phyloP scores from a whole-genome alignment of 2,888 invertebrate genomes.

The Cetonia aurata region DNA sequence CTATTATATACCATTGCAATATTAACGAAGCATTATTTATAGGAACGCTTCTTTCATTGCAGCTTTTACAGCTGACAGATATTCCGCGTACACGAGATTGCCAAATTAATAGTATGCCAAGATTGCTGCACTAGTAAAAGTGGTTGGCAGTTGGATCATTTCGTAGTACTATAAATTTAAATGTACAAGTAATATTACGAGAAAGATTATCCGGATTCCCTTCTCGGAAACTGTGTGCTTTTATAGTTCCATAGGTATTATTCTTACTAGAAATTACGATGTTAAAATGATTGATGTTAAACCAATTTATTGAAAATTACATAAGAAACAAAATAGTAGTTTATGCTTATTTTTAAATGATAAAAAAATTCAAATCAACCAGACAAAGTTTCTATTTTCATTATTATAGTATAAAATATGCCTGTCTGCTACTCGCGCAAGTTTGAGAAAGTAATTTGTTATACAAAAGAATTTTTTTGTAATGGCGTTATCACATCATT shows the following conservation, averaged over 20 bases:
- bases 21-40: conserved; percentile 23
- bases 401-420: no score
- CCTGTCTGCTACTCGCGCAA: no score
- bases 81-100: conserved; percentile 18
- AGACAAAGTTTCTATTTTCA: no score
- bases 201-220: background rate
- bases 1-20: background rate
- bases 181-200: conserved; percentile 8
- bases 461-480: no score
- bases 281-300: no score
- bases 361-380: no score
- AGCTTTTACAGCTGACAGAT: conserved; percentile 32
- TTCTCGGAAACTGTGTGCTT: background rate
- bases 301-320: no score
- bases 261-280: no score
- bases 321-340: no score
- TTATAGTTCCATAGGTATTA: no score
- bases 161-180: conserved; percentile 19
- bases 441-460: no score
- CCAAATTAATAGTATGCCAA: conserved; percentile 25
- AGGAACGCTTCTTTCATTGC: conserved; percentile 25
- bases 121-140: conserved; percentile 37
- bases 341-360: no score
- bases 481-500: conserved; percentile 11
- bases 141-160: conserved; percentile 4